Conservation (phyloP, 1,140 invertebrate genomes). For the Zaprionus davidi region DNA sequence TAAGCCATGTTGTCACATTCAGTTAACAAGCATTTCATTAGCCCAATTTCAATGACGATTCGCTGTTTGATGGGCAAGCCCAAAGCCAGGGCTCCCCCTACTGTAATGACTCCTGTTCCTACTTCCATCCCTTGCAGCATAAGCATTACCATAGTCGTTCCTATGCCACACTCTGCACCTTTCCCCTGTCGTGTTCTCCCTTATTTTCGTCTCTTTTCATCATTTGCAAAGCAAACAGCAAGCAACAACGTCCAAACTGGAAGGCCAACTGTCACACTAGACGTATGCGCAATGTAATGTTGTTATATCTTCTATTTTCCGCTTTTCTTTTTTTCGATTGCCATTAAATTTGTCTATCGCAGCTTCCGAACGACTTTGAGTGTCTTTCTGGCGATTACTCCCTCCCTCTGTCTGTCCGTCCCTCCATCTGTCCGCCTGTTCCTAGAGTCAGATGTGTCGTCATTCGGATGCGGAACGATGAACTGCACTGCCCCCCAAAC, state of each 20-base stretch:
- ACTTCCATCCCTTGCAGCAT: not conserved
- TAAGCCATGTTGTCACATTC: constrained; percentile 59
- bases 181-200: not conserved
- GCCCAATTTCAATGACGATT: constrained; percentile 61
- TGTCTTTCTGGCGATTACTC: not conserved
- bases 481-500: not conserved
- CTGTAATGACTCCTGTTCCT: not conserved
- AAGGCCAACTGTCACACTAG: constrained; percentile 35
- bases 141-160: constrained; percentile 9
- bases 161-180: not conserved
- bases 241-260: constrained; percentile 7
- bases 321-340: not conserved
- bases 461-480: not conserved
- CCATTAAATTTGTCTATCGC: not conserved
- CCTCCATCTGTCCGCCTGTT: not conserved
- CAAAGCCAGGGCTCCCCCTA: constrained; percentile 2
- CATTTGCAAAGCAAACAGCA: constrained; percentile 43
- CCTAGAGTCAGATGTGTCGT: not conserved
- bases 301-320: not conserved
- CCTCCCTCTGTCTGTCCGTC: not conserved
- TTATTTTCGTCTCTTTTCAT: constrained; percentile 17
- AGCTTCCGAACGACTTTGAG: not conserved
- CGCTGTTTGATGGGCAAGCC: constrained; percentile 38
- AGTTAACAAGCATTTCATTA: constrained; percentile 78
- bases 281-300: constrained; percentile 47